Conservation (phyloP, 1,140 invertebrate genomes). For the Caenorhabditis remanei region DNA sequence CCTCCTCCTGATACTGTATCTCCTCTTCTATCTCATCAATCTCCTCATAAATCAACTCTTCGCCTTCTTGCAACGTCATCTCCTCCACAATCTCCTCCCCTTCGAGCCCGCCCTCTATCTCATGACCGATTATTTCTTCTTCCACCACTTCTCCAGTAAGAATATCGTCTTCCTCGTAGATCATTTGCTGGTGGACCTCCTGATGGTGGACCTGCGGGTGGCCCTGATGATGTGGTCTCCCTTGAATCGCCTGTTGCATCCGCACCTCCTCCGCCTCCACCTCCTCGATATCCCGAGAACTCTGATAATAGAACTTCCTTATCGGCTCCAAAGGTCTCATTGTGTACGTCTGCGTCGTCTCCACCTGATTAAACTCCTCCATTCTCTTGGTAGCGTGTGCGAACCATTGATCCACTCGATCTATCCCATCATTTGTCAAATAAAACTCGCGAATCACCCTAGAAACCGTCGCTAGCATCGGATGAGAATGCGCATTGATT, state of each 20-base stretch:
- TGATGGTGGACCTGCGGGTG: neutral
- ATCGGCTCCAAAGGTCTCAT: neutral
- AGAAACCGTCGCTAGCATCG: neutral
- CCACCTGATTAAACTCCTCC: slow-evolving; percentile 44
- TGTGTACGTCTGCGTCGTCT: neutral
- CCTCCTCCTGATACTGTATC: slow-evolving; percentile 17
- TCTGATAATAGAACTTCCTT: neutral
- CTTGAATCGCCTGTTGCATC: neutral
- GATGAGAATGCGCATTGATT: slow-evolving; percentile 44
- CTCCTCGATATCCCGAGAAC: too few species aligned
- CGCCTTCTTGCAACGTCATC: neutral
- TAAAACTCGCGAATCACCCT: slow-evolving; percentile 37
- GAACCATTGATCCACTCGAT: slow-evolving; percentile 55
- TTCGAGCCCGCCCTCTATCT: neutral
- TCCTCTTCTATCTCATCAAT: slow-evolving; percentile 16
- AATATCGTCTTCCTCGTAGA: neutral
- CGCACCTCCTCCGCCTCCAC: neutral
- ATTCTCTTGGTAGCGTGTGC: slow-evolving; percentile 16
- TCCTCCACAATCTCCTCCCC: neutral
- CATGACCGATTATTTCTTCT: slow-evolving; percentile 10
- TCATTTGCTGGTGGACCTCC: neutral
- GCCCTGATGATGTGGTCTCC: neutral
- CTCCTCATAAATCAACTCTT: neutral
- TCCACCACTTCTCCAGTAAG: neutral
- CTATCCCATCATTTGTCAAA: neutral